Evolutionary conservation across 2,888 invertebrate genomes (phyloP), one percentile per base, ranked within the genome.

Genomic region (Loripinus fragilis): DNA sequence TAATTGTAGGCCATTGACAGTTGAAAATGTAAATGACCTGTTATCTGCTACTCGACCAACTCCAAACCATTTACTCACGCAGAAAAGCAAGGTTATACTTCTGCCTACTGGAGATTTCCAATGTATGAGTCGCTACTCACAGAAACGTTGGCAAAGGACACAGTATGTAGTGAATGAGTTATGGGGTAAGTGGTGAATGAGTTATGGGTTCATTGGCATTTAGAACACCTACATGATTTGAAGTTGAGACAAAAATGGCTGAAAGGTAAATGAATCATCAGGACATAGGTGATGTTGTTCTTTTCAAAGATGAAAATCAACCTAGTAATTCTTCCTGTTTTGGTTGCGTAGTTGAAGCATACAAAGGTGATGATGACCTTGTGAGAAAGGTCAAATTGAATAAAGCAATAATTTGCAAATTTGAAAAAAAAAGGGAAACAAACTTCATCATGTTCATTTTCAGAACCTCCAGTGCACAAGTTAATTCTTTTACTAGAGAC

Each of bases 81-180:
- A 81, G 77, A 80, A 80, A 35, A 70, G 75, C 12, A 65, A 76
- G 8, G 30, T 69, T 15, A 48, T 72, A 15, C 67, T 80, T 7
- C 85, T 81, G 15, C 81, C 82, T 12, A 83, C 85, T 45, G 83
- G 86, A 41, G 60, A 73, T 8, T 86, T 86, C 48, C 45, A 65
- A 41, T 35, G 35, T 12, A 50, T 41, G 10, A 85, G 85, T 66
- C 10, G 78, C 5, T 82, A 80, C 48, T 65, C 28, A 0, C 38
- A 79, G 25, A 76, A 77, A 67, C 69, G 80, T 55, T 81, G 80
- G 77, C 64, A 74, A 12, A 45, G 78, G 15, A 66, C 82, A 52
- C 83, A 83, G 28, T 72, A 74, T 64, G 38, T 83, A 17, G 71
- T 71, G 2, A 64, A 80, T 64, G 42, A 71, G 30, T 83, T 83